These are phyloP conservation scores for Enteromius unitaeniatus DNA, from an alignment of 2,797 vertebrate genomes.

Conservation along the genomic window DNA sequence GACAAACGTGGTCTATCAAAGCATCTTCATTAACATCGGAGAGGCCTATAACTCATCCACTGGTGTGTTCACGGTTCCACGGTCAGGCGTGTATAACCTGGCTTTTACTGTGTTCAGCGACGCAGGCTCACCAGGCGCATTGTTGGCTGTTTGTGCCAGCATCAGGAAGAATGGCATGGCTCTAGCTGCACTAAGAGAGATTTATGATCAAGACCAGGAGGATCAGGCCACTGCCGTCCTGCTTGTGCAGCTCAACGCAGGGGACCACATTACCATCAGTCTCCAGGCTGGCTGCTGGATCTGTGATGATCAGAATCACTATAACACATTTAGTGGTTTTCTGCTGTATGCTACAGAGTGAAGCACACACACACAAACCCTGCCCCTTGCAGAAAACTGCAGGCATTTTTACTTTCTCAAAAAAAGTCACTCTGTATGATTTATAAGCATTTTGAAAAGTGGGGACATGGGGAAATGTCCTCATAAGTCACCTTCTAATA, in stretches of 20 bases:
- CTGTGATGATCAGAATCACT: constrained; percentile 53
- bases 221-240: constrained; percentile 53
- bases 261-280: constrained; percentile 45
- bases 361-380: neutral
- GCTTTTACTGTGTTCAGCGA: constrained; percentile 49
- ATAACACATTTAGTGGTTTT: constrained; percentile 58
- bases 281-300: constrained; percentile 47
- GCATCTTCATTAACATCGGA: constrained; percentile 55
- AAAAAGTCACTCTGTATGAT: too few species aligned
- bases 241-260: constrained; percentile 35
- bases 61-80: constrained; percentile 50
- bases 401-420: too few species aligned
- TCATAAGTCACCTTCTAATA: too few species aligned
- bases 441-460: too few species aligned
- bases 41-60: constrained; percentile 48
- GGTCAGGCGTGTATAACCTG: constrained; percentile 53
- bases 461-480: too few species aligned
- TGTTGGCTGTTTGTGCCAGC: constrained; percentile 30
- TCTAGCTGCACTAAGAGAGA: constrained; percentile 47
- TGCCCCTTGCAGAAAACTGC: too few species aligned
- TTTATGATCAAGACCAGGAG: constrained; percentile 53
- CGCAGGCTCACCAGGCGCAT: constrained; percentile 39
- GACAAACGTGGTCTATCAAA: constrained; percentile 36
- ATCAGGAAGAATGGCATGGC: constrained; percentile 36
- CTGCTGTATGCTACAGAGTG: constrained; percentile 47